A percentile compares a stretch with the other conserved stretches of the same genome.
These are phyloP conservation scores for Lepidurus packardi DNA, from an alignment of 1,140 invertebrate species.

Conservation along the genomic window DNA sequence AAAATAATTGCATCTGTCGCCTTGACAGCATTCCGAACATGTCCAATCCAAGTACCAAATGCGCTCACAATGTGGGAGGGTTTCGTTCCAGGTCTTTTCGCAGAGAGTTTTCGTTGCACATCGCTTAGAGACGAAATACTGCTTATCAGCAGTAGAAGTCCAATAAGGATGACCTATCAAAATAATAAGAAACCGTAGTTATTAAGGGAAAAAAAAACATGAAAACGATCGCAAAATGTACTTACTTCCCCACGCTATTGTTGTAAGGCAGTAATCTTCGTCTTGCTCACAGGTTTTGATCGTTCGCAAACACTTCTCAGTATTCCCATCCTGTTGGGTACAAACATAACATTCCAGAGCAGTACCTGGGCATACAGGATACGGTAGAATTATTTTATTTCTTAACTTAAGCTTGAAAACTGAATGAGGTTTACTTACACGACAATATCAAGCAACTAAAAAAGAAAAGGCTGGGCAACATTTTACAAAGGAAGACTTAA, in stretches of 20 bases:
- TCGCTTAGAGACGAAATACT: slow-evolving; percentile 87
- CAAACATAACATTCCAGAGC: slow-evolving; percentile 92
- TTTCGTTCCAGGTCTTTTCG: slow-evolving; percentile 56
- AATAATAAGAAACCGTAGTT: slow-evolving; percentile 21
- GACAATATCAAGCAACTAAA: not conserved
- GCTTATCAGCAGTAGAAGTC: slow-evolving; percentile 84
- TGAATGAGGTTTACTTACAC: not conserved
- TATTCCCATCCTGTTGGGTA: slow-evolving; percentile 82
- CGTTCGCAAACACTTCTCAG: slow-evolving; percentile 86
- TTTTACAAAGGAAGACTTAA: not conserved
- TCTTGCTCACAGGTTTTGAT: slow-evolving; percentile 81
- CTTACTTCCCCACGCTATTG: slow-evolving; percentile 82
- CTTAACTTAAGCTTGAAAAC: not conserved
- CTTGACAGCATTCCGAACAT: slow-evolving; percentile 93
- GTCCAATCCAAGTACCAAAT: slow-evolving; percentile 98
- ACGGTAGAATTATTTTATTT: not conserved
- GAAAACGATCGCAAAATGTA: slow-evolving; percentile 38
- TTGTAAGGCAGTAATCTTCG: slow-evolving; percentile 80
- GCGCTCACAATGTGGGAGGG: slow-evolving; percentile 76
- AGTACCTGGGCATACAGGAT: slow-evolving; percentile 47
- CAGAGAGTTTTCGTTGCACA: slow-evolving; percentile 80
- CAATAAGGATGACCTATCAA: slow-evolving; percentile 80
- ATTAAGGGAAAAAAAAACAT: slow-evolving; percentile 23
- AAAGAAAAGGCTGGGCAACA: not conserved
- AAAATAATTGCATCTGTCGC: slow-evolving; percentile 94